A percentile compares a stretch with the other conserved stretches of the same genome.
phyloP scores from a whole-genome alignment of 1,140 invertebrate species.

The Acromyrmex echinatior region DNA sequence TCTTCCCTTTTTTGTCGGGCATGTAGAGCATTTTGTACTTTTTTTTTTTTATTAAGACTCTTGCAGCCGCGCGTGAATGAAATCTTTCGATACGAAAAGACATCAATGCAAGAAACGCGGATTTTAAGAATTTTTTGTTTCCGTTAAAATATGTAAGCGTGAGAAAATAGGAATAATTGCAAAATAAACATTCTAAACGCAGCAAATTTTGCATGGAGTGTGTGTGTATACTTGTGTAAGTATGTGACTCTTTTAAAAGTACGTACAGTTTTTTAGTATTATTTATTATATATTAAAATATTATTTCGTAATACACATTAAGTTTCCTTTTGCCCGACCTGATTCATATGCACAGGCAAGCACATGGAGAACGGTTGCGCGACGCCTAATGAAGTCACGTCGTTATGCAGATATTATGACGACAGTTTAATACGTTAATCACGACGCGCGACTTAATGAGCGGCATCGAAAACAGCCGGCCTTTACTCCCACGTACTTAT shows the following conservation, averaged over 20 bases:
- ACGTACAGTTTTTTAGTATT: neutral
- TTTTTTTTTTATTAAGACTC: neutral
- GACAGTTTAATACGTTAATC: slow-evolving; percentile 79
- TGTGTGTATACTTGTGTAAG: neutral
- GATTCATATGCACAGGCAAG: slow-evolving; percentile 9
- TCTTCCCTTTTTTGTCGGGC: slow-evolving; percentile 5
- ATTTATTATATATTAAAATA: neutral
- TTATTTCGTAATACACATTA: neutral
- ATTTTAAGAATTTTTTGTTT: neutral
- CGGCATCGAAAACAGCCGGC: slow-evolving; percentile 39
- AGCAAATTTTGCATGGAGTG: neutral
- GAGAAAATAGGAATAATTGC: too few relatives aligned
- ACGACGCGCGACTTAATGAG: slow-evolving; percentile 67
- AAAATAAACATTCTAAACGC: too few relatives aligned
- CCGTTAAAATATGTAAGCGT: neutral
- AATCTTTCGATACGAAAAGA: slow-evolving; percentile 9
- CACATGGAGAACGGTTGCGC: slow-evolving; percentile 25
- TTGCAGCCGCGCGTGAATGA: neutral
- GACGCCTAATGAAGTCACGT: slow-evolving; percentile 76
- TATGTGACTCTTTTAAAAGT: neutral
- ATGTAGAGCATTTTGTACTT: slow-evolving; percentile 11
- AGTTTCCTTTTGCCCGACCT: neutral
- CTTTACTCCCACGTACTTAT: slow-evolving; percentile 1
- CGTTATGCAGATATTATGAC: slow-evolving; percentile 76
- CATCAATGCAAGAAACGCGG: neutral